These are phyloP conservation scores for Epinotia demarniana DNA, from an alignment of 2,888 invertebrate species.

Conservation along the genomic window DNA sequence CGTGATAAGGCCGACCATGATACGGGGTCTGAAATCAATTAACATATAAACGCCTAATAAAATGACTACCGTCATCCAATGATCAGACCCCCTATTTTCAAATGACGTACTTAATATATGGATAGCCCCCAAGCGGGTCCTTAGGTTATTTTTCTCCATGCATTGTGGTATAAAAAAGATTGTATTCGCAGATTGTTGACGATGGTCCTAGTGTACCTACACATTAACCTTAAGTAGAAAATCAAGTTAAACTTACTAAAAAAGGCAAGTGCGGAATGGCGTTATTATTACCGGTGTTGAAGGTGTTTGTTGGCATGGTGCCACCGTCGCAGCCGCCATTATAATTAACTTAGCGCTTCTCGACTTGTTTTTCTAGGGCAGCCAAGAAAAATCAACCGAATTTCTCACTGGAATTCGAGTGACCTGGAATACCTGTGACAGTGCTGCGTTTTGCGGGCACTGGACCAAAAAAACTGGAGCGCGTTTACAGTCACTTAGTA, in stretches of 20 bases:
- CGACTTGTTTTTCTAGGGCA: conserved; percentile 26
- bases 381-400: conserved; percentile 23
- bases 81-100: no score
- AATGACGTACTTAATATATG: no score
- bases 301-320: conserved; percentile 18
- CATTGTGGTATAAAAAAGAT: no score
- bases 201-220: no score
- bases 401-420: conserved; percentile 11
- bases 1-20: no score
- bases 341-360: conserved; percentile 30
- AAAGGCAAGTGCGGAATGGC: conserved; percentile 2
- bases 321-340: conserved; percentile 12
- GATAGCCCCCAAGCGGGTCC: no score
- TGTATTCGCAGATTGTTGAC: no score
- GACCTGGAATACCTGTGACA: conserved; percentile 13
- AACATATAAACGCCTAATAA: no score
- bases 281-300: conserved; percentile 24
- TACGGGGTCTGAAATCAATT: no score
- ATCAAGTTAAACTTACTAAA: background rate
- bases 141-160: no score
- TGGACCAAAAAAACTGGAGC: background rate
- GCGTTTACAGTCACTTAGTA: background rate
- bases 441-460: background rate
- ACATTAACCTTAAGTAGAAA: background rate
- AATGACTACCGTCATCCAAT: no score